Percentiles rank a stretch among this genome's conserved stretches.
Evolutionary conservation across 2,797 vertebrate species (phyloP).

Genomic region (Intellagama lesueurii): DNA sequence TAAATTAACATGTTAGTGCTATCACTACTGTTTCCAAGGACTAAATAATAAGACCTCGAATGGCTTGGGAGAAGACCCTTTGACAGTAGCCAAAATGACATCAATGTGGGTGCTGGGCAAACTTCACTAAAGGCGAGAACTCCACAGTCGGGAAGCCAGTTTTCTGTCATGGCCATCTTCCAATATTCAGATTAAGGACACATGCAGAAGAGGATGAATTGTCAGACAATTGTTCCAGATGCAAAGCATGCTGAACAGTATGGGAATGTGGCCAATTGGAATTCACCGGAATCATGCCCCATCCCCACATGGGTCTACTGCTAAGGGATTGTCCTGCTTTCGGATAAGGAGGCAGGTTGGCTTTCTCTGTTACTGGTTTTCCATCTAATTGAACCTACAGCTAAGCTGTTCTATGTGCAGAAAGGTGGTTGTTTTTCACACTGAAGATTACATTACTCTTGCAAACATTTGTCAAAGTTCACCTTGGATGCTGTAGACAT

Average conservation of each 20-base stretch:
- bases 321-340: neutral
- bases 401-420: neutral
- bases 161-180: neutral
- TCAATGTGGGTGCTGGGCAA: neutral
- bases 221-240: neutral
- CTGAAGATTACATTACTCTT: neutral
- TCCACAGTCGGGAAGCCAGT: neutral
- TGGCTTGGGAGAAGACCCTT: neutral
- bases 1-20: no score
- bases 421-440: neutral
- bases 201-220: neutral
- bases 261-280: neutral
- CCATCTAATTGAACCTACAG: neutral
- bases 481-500: slow-evolving; percentile 88
- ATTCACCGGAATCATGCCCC: neutral
- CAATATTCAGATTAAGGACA: neutral
- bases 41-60: neutral
- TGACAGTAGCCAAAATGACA: neutral
- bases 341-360: neutral
- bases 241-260: neutral
- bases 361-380: neutral
- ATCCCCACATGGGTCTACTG: neutral
- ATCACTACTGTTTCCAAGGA: no score
- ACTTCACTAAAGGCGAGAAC: neutral
- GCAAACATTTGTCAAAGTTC: slow-evolving; percentile 34